Evolutionary conservation across 2,113 vertebrate species (phyloP).

Genomic region (Crocuta crocuta): DNA sequence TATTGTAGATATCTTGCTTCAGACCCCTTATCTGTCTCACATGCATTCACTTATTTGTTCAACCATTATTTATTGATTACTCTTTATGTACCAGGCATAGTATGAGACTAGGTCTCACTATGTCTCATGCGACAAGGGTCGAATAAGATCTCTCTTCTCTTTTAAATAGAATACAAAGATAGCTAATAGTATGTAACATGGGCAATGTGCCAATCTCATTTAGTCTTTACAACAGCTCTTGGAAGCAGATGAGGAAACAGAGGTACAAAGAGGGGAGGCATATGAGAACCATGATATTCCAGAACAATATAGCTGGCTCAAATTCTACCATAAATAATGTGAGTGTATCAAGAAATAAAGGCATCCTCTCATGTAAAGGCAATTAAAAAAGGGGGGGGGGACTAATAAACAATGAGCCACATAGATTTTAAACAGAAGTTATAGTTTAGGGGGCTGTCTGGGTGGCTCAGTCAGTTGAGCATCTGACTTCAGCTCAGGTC

Average conservation of each 20-base stretch:
- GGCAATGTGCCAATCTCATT: not conserved
- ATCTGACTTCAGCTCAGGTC: too few relatives aligned
- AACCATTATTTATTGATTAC: not conserved
- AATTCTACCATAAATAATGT: not conserved
- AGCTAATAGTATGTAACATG: not conserved
- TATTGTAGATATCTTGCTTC: not conserved
- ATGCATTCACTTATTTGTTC: not conserved
- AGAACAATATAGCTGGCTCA: not conserved
- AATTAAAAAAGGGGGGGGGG: not conserved
- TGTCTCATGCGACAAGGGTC: not conserved
- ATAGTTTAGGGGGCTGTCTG: not conserved
- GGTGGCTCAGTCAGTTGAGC: too few relatives aligned
- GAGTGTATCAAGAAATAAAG: not conserved
- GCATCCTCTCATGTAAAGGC: not conserved
- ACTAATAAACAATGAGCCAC: not conserved
- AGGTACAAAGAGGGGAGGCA: not conserved
- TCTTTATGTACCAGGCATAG: not conserved
- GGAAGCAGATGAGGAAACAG: constrained; percentile 15
- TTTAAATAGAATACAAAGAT: not conserved
- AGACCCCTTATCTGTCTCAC: not conserved
- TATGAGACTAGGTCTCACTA: not conserved
- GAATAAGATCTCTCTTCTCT: not conserved
- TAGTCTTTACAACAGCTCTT: not conserved
- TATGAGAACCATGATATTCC: not conserved
- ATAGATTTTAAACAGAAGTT: not conserved